Percentiles rank a stretch among this genome's conserved stretches.
phyloP scores from a whole-genome alignment of 1,140 invertebrate species.

The Oncopodura yosiiana region DNA sequence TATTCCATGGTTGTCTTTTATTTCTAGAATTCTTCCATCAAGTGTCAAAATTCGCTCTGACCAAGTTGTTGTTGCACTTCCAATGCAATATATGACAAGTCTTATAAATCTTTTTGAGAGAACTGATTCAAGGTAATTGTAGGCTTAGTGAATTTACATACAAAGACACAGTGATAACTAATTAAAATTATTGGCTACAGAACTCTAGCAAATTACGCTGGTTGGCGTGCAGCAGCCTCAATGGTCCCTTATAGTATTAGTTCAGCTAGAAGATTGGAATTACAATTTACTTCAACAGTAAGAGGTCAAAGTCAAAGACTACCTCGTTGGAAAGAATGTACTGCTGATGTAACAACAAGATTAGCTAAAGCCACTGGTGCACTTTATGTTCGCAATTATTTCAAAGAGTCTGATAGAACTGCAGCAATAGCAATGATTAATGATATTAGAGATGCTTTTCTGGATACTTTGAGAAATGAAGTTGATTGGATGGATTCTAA shows the following conservation, averaged over 20 bases:
- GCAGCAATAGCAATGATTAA: conserved; percentile 45
- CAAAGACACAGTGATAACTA: conserved; percentile 40
- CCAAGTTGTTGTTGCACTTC: neutral
- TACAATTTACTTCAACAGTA: neutral
- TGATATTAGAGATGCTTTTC: conserved; percentile 45
- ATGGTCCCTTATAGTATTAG: conserved; percentile 2
- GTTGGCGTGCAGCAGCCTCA: conserved; percentile 39
- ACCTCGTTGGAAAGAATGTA: conserved; percentile 13
- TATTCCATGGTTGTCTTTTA: conserved; percentile 3
- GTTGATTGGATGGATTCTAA: conserved; percentile 48
- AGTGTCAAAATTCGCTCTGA: conserved; percentile 42
- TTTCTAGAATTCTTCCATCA: conserved; percentile 22
- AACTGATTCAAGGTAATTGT: too few relatives aligned
- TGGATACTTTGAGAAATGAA: conserved; percentile 43
- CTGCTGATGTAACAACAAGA: conserved; percentile 31
- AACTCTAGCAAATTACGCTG: conserved; percentile 41
- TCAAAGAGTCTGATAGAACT: conserved; percentile 22
- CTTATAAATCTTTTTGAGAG: neutral
- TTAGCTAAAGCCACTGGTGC: conserved; percentile 41
- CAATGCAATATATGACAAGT: neutral
- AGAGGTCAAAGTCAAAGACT: conserved; percentile 6
- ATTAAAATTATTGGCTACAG: conserved; percentile 21
- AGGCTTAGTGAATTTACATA: conserved; percentile 24
- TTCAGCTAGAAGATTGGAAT: neutral
- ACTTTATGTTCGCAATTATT: conserved; percentile 36